Percentiles rank a stretch among this genome's conserved stretches.
phyloP scores from a whole-genome alignment of 2,113 vertebrate genomes.

The Gasterosteus aculeatus region DNA sequence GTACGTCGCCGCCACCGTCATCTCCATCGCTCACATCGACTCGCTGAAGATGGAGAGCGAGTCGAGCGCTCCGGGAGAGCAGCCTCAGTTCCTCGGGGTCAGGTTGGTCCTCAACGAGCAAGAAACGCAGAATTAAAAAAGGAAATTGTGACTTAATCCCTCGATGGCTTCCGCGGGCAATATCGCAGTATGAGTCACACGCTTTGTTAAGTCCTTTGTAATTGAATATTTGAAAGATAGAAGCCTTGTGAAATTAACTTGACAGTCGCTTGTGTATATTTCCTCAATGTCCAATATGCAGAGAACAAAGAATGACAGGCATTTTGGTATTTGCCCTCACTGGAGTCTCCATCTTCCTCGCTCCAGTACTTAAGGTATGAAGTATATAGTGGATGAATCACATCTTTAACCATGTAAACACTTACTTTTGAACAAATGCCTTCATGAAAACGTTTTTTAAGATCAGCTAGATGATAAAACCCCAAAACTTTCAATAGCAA shows the following conservation, averaged over 20 bases:
- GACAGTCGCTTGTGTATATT: constrained; percentile 8
- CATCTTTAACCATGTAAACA: not conserved
- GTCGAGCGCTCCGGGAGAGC: constrained; percentile 94
- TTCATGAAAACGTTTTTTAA: not conserved
- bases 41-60: constrained; percentile 98
- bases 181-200: not conserved
- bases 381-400: not conserved
- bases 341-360: constrained; percentile 94
- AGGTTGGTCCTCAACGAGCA: constrained; percentile 79
- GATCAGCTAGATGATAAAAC: not conserved
- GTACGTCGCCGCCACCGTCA: constrained; percentile 97
- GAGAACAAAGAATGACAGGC: constrained; percentile 92
- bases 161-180: not conserved
- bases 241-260: constrained; percentile 4
- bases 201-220: not conserved
- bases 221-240: not conserved
- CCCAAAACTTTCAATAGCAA: not conserved
- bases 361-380: constrained; percentile 91
- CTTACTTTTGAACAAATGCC: not conserved
- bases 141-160: not conserved
- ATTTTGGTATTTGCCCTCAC: constrained; percentile 94
- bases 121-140: not conserved
- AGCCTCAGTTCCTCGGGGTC: constrained; percentile 96
- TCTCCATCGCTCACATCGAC: constrained; percentile 98
- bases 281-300: constrained; percentile 61